Base-by-base conservation (phyloP, 2,113 vertebrate species). In the Pomatostomus ruficeps region DNA sequence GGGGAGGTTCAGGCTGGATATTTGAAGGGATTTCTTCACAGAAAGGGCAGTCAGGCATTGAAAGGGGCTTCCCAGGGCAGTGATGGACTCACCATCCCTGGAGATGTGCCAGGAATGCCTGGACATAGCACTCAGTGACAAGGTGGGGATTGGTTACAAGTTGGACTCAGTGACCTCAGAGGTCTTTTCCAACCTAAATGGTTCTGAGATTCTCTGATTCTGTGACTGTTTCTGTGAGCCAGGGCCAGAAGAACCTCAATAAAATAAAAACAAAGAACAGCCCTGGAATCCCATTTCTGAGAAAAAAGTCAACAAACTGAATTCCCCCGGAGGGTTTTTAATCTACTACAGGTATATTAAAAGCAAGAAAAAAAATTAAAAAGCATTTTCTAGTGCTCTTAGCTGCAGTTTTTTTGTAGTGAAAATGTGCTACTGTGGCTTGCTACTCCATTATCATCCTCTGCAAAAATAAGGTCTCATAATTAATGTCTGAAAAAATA, bases 401-500 rank as follows among this genome's bases (percentile, higher is more conserved):
- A 79, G 11, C 18, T 52, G 5, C 10, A 43, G 13, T 6, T 70
- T 83, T 82, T 33, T 49, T 5, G 3, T 29, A 49, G 26, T 0
- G 0, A 55, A 23, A 66, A 33, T 33, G 2, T 14, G 10, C 26
- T 85, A 51, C 24, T 18, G 2, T 49, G 17, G 10, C n/a, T 76
- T 87, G 22, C 21, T 62, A 57, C 10, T 91, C 31, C 63, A 46
- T 73, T 96, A 89, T 91, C 48, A 79, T 66, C 25, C 36, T 58
- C 52, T 84, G 52, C 31, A 79, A 83, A 95, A 96, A 95, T 43
- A 45, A 91, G 40, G 35, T 90, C 75, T 93, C 45, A 26, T 88
- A 95, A 96, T 94, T 97, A 92, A 57, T 91, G 38, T 28, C 85
- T 88, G 49, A 43, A 94, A 96, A 83, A 72, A 70, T 49, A 95